Evolutionary conservation across 2,797 vertebrate species (phyloP).

Genomic region (Clamator glandarius): DNA sequence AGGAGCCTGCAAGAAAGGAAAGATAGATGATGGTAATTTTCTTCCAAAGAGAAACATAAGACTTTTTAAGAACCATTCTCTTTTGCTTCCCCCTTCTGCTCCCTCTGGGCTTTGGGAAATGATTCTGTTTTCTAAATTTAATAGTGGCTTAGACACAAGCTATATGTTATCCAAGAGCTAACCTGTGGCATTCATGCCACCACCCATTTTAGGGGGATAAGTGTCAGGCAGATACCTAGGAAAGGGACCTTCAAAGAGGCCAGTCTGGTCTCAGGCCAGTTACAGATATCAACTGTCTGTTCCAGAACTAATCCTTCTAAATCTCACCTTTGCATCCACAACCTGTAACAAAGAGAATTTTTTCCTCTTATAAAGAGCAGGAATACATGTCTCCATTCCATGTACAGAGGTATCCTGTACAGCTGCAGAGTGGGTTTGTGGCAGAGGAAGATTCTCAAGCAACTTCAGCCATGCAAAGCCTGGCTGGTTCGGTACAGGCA

Average conservation of each 20-base stretch:
- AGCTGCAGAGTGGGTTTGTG: background rate
- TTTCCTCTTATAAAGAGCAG: background rate
- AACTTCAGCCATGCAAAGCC: background rate
- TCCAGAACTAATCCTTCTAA: background rate
- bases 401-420: background rate
- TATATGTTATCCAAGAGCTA: constrained; percentile 62
- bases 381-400: accelerated
- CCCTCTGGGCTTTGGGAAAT: constrained; percentile 67
- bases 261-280: background rate
- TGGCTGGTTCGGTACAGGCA: background rate
- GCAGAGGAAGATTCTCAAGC: background rate
- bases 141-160: constrained; percentile 56
- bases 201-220: background rate
- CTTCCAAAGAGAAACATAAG: constrained; percentile 67
- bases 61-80: constrained; percentile 66
- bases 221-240: background rate
- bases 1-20: constrained; percentile 65
- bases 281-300: background rate
- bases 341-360: background rate
- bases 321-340: background rate
- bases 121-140: constrained; percentile 68
- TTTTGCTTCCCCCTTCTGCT: constrained; percentile 60
- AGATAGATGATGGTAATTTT: constrained; percentile 71
- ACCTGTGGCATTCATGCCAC: constrained; percentile 27
- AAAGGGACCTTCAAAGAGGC: background rate